Base-by-base conservation (phyloP, 2,113 vertebrate species). In the Melanostigma gelatinosum region DNA sequence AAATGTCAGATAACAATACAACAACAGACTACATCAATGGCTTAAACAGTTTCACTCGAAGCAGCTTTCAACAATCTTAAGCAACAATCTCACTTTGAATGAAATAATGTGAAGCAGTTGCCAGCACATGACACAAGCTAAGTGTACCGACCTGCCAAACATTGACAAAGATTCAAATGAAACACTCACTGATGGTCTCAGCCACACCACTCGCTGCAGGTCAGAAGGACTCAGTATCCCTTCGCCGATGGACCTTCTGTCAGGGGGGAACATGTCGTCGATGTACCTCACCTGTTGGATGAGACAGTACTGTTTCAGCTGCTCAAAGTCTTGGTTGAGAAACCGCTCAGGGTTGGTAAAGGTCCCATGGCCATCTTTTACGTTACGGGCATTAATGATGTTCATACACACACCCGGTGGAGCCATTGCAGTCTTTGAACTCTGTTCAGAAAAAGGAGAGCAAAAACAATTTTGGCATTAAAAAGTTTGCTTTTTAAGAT, bases 181-280 rank as follows among this genome's bases (percentile, higher is more conserved):
- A 73, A 36, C 22, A 75, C 91, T 82, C 75, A 92, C 92, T 12
- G 0, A 0, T n/a, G 92, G 92, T 85, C 92, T 88, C 46, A 27
- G 27, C 91, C 92, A 93, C 46, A 2, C 13, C 70, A 93, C 85
- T 1, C 4, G 3, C 1, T 0, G 2, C 55, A 90, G 1, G 0
- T 83, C 42, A 0, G 74, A 6, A 0, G 88, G 67, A 0, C 0
- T 1, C 48, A 96, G 75, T 4, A 93, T 0, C 0, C 24, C 89
- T 4, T 70, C 8, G 0, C 95, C 94, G 7, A 96, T 94, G 61
- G 93, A 92, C 2, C 8, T 85, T 7, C 0, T 77, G 76, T 94
- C 90, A 6, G 94, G 94, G 0, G 93, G 92, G 64, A 96, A 96
- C 66, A 75, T 89, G 0, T 93, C 80, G 1, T 96, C 94, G 3